Evolutionary conservation across 2,113 vertebrate species (phyloP).

Genomic region (Choloepus hoffmanni): DNA sequence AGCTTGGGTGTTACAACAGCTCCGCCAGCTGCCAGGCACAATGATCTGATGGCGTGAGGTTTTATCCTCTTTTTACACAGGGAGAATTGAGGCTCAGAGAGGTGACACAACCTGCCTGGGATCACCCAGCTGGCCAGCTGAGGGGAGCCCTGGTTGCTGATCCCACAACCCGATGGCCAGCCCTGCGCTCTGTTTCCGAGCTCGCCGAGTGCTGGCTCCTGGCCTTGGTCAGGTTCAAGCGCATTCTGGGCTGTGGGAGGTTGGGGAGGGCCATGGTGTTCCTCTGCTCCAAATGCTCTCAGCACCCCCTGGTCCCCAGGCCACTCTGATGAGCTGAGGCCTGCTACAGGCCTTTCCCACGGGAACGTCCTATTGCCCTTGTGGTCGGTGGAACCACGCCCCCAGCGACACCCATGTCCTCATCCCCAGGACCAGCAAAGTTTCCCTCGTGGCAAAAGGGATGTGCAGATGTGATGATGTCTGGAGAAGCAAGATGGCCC

Average conservation of each 20-base stretch:
- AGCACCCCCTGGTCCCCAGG: too few relatives aligned
- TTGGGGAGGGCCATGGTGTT: too few relatives aligned
- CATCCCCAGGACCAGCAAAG: too few relatives aligned
- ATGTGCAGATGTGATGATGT: too few relatives aligned
- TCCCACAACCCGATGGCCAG: background rate
- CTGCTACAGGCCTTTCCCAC: too few relatives aligned
- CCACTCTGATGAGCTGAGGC: too few relatives aligned
- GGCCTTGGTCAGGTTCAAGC: background rate
- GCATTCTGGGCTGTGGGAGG: background rate
- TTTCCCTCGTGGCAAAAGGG: too few relatives aligned
- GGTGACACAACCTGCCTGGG: background rate
- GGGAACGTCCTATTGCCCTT: too few relatives aligned
- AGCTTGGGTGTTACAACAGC: fast-evolving
- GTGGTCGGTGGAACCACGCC: too few relatives aligned
- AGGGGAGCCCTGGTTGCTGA: background rate
- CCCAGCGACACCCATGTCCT: too few relatives aligned
- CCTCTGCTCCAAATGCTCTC: background rate
- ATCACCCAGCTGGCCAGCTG: background rate
- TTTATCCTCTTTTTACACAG: background rate
- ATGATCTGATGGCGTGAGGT: fast-evolving
- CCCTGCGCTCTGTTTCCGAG: fast-evolving
- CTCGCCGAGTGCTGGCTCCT: background rate
- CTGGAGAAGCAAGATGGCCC: too few relatives aligned
- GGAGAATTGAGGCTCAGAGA: background rate
- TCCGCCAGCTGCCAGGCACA: background rate